phyloP scores from a whole-genome alignment of 2,888 invertebrate species.

The Alsophila aescularia region DNA sequence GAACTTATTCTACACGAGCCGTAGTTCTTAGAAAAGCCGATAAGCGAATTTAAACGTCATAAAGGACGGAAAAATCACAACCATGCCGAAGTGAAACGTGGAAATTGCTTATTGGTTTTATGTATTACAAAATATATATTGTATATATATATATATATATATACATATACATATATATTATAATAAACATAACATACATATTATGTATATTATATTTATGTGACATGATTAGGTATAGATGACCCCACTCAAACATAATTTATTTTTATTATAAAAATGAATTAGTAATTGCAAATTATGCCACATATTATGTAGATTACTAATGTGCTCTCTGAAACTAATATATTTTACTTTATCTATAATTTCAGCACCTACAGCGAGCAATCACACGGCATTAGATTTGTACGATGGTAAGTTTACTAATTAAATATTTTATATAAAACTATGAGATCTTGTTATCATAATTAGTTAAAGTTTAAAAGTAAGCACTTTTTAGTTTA shows the following conservation, averaged over 20 bases:
- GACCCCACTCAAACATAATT: too few relatives aligned
- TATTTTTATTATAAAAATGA: too few relatives aligned
- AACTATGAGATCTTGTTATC: too few relatives aligned
- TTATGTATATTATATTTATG: too few relatives aligned
- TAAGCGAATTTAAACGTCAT: constrained; percentile 45
- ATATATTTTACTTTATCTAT: constrained; percentile 46
- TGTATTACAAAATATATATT: not conserved
- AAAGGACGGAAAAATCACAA: constrained; percentile 24
- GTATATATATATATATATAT: too few relatives aligned
- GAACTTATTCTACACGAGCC: constrained; percentile 54
- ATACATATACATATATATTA: too few relatives aligned
- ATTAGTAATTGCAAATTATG: too few relatives aligned
- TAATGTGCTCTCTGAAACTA: not conserved
- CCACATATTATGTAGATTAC: too few relatives aligned
- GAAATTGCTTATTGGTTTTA: constrained; percentile 1
- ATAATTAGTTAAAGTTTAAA: too few relatives aligned
- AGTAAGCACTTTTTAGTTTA: too few relatives aligned
- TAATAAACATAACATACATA: too few relatives aligned
- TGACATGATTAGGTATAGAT: too few relatives aligned
- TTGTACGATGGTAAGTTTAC: constrained; percentile 83
- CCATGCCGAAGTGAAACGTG: constrained; percentile 18
- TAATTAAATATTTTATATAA: not conserved
- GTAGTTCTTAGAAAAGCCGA: constrained; percentile 36
- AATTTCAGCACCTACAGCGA: constrained; percentile 88
- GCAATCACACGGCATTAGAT: constrained; percentile 86